phyloP scores from a whole-genome alignment of 2,113 vertebrate species.

The Cheilinus undulatus region DNA sequence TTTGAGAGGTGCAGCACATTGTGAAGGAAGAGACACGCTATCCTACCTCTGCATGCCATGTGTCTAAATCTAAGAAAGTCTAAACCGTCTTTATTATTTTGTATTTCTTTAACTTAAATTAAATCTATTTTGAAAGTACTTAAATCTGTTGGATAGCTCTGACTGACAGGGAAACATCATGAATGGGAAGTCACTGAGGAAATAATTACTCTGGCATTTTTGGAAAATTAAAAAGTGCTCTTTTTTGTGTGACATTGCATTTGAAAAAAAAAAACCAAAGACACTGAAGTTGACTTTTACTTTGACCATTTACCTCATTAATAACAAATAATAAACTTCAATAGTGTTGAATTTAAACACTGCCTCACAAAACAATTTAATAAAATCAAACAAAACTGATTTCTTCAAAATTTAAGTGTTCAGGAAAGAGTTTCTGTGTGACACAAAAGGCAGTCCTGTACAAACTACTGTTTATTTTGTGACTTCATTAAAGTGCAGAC shows the following conservation, averaged over 20 bases:
- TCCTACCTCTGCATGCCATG: slow-evolving; percentile 44
- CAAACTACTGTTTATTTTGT: neutral
- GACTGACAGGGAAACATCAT: slow-evolving; percentile 6
- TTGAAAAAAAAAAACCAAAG: neutral
- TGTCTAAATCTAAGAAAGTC: slow-evolving; percentile 43
- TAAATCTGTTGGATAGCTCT: neutral
- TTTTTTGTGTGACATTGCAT: neutral
- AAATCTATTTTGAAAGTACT: neutral
- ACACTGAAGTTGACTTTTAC: neutral
- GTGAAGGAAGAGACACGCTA: slow-evolving; percentile 32
- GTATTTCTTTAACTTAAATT: slow-evolving; percentile 6
- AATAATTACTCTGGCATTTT: slow-evolving; percentile 2
- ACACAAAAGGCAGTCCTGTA: neutral
- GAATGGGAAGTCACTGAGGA: neutral
- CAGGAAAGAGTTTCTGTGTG: neutral
- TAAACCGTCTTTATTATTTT: slow-evolving; percentile 14
- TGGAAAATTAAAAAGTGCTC: slow-evolving; percentile 9
- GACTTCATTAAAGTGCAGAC: slow-evolving; percentile 4
- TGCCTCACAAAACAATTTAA: neutral
- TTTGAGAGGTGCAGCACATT: slow-evolving; percentile 31
- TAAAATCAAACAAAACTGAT: neutral
- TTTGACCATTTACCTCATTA: neutral
- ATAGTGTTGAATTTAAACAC: neutral
- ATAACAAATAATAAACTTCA: neutral
- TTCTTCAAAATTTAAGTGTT: slow-evolving; percentile 11